Evolutionary conservation across 2,888 invertebrate species (phyloP).

Genomic region (Andrena dorsata): DNA sequence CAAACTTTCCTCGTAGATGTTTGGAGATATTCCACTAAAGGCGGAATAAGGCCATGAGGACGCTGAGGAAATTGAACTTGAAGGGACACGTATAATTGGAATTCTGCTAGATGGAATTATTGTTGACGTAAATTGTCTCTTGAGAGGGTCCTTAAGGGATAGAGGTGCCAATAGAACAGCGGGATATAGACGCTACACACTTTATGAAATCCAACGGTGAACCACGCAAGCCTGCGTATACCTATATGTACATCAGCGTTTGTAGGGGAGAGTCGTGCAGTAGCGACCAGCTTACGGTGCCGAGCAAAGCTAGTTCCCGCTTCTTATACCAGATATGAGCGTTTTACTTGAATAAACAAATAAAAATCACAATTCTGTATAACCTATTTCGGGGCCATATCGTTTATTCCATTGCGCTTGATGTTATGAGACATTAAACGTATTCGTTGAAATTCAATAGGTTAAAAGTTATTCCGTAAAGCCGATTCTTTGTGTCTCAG

Average conservation of each 20-base stretch:
- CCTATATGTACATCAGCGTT: not conserved
- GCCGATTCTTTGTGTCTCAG: no score
- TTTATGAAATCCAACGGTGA: not conserved
- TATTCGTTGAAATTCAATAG: no score
- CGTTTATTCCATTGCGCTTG: no score
- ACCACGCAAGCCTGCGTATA: not conserved
- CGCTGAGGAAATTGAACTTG: not conserved
- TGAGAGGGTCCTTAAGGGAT: constrained; percentile 3
- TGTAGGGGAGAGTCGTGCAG: no score
- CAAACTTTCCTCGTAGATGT: not conserved
- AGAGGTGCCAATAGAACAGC: not conserved
- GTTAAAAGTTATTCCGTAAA: no score
- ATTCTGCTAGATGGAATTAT: constrained; percentile 14
- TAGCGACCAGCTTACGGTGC: no score
- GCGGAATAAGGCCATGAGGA: not conserved
- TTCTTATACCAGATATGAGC: no score
- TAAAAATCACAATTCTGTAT: no score
- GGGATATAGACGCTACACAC: not conserved
- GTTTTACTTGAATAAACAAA: no score
- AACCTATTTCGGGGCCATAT: no score
- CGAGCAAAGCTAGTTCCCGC: no score
- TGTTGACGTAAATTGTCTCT: constrained; percentile 7
- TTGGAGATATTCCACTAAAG: not conserved
- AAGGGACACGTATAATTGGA: constrained; percentile 6
- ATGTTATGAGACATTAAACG: no score